A percentile compares a stretch with the other conserved stretches of the same genome.
Conservation (phyloP, 2,888 invertebrate species). For the Chrysolina americana region DNA sequence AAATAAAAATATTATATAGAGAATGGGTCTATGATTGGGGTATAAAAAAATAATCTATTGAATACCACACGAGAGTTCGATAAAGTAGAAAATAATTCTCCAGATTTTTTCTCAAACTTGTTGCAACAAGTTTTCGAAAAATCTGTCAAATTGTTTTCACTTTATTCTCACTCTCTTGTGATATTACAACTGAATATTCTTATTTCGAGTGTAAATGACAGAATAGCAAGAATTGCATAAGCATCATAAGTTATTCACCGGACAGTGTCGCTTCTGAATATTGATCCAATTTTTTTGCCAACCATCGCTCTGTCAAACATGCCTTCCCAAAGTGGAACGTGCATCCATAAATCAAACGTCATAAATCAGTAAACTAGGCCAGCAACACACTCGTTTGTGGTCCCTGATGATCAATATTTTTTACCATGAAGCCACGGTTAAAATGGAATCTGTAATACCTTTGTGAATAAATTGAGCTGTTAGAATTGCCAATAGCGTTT, state of each 20-base stretch:
- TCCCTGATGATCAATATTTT: conserved; percentile 56
- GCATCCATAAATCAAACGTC: conserved; percentile 48
- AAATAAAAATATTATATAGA: too few species aligned
- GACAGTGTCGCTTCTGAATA: conserved; percentile 26
- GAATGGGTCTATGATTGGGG: too few species aligned
- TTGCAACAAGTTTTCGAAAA: too few species aligned
- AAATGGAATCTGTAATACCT: conserved; percentile 56
- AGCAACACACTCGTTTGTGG: conserved; percentile 45
- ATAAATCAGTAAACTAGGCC: conserved; percentile 50
- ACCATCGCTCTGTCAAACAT: conserved; percentile 40
- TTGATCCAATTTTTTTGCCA: conserved; percentile 42
- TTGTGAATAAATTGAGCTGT: conserved; percentile 60
- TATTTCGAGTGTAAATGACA: neutral
- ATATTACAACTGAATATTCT: neutral
- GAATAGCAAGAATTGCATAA: neutral
- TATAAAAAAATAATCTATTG: too few species aligned
- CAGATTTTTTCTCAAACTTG: too few species aligned
- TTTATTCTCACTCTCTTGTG: too few species aligned
- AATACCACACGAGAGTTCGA: too few species aligned
- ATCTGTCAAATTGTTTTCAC: too few species aligned
- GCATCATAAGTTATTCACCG: neutral
- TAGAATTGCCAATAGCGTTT: conserved; percentile 62
- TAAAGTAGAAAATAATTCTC: too few species aligned
- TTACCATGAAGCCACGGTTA: conserved; percentile 50
- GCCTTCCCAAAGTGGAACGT: conserved; percentile 17